These are phyloP conservation scores for Prolemur simus DNA, from an alignment of 2,113 vertebrate species.

Conservation along the genomic window DNA sequence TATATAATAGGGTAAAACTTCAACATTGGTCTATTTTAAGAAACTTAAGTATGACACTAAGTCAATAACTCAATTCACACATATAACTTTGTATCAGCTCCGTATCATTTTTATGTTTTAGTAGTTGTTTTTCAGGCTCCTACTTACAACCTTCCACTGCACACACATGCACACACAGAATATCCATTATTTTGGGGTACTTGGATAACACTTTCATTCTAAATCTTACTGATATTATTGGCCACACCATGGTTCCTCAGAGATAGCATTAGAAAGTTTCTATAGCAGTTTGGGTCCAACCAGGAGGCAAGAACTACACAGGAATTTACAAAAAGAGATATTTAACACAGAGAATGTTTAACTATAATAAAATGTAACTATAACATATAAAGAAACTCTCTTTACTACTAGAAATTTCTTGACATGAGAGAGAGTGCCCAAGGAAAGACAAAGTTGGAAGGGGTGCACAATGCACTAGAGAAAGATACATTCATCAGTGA, in stretches of 20 bases:
- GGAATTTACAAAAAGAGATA: background rate
- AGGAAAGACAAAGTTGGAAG: background rate
- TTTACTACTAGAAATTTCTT: background rate
- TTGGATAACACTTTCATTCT: background rate
- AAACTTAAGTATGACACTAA: background rate
- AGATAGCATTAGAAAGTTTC: background rate
- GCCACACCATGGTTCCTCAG: background rate
- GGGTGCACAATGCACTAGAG: background rate
- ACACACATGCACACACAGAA: background rate
- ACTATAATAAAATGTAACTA: background rate
- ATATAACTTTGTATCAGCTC: background rate
- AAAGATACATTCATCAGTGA: background rate
- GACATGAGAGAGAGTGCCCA: background rate
- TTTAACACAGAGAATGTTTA: background rate
- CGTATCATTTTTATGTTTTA: background rate
- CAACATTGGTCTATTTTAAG: background rate
- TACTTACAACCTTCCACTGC: background rate
- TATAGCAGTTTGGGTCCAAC: background rate
- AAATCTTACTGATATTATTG: background rate
- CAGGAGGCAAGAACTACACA: background rate
- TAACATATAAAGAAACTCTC: background rate
- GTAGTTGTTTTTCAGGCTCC: background rate
- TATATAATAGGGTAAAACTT: background rate
- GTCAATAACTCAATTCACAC: background rate
- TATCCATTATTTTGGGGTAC: background rate